These are phyloP conservation scores for Dunckerocampus dactyliophorus DNA, from an alignment of 2,113 vertebrate species.

Conservation along the genomic window DNA sequence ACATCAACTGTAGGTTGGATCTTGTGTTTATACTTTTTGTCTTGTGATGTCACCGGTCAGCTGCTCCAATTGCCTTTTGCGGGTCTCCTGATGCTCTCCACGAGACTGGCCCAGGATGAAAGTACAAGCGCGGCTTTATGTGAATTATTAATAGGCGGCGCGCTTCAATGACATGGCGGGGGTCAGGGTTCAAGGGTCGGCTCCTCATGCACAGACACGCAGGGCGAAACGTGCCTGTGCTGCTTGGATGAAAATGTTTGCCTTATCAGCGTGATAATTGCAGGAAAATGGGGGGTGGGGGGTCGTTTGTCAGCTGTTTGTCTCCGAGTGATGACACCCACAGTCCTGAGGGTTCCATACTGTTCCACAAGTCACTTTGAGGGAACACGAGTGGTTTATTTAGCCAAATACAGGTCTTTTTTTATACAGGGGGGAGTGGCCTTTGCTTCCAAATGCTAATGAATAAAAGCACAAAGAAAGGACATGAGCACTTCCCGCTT, in stretches of 20 bases:
- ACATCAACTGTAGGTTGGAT: too few relatives aligned
- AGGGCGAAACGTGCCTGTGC: neutral
- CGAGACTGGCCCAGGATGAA: conserved; percentile 8
- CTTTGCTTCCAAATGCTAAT: too few relatives aligned
- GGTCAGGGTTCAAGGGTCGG: conserved; percentile 25
- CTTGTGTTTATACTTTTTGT: too few relatives aligned
- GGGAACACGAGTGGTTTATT: too few relatives aligned
- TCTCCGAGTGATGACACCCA: too few relatives aligned
- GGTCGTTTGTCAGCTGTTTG: neutral
- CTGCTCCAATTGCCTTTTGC: neutral
- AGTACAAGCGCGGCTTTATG: conserved; percentile 13
- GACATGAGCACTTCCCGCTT: too few relatives aligned
- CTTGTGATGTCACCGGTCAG: too few relatives aligned
- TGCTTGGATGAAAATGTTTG: conserved; percentile 16
- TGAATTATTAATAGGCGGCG: conserved; percentile 56
- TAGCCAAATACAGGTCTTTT: too few relatives aligned
- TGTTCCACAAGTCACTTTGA: too few relatives aligned
- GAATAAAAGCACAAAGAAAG: too few relatives aligned
- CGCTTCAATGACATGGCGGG: conserved; percentile 40
- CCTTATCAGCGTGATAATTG: conserved; percentile 29
- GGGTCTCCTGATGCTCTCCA: conserved; percentile 8
- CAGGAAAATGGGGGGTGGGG: conserved; percentile 14
- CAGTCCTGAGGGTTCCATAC: too few relatives aligned
- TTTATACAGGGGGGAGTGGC: too few relatives aligned
- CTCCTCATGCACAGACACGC: neutral